Percentiles rank a stretch among this genome's conserved stretches.
Evolutionary conservation across 2,797 vertebrate species (phyloP).

Genomic region (Phoxinus dragarum): DNA sequence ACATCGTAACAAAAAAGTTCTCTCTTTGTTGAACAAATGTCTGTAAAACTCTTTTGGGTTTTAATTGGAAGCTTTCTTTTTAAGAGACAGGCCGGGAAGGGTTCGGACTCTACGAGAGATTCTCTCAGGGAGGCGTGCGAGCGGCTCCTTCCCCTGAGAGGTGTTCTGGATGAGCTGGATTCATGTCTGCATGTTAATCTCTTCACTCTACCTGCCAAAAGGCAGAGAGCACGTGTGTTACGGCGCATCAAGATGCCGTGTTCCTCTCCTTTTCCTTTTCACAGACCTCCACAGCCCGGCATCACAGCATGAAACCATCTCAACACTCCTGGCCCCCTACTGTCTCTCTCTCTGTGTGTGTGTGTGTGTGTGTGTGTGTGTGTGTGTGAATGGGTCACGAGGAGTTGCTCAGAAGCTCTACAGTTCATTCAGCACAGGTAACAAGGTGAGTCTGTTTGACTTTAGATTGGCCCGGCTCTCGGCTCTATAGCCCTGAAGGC

Average conservation of each 20-base stretch:
- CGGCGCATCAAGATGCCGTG: slow-evolving; percentile 25
- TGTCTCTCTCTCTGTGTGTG: not conserved
- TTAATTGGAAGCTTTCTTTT: slow-evolving; percentile 25
- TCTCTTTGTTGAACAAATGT: not conserved
- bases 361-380: slow-evolving; percentile 26
- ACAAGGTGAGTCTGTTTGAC: slow-evolving; percentile 52
- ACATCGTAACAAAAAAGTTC: not conserved
- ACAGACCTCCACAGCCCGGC: slow-evolving; percentile 7
- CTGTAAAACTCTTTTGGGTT: not conserved
- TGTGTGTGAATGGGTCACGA: slow-evolving; percentile 34
- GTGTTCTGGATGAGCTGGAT: slow-evolving; percentile 43
- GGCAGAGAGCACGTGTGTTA: slow-evolving; percentile 38
- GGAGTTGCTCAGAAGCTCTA: slow-evolving; percentile 9
- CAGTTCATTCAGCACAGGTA: slow-evolving; percentile 49
- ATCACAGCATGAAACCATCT: slow-evolving; percentile 40
- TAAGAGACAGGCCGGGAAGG: slow-evolving; percentile 3
- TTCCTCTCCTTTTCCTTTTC: slow-evolving; percentile 31
- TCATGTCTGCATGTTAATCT: slow-evolving; percentile 49
- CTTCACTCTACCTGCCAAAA: slow-evolving; percentile 43
- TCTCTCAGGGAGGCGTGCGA: slow-evolving; percentile 1
- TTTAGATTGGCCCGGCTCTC: slow-evolving; percentile 38
- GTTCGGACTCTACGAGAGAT: not conserved
- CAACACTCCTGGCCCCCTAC: not conserved
- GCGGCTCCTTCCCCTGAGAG: slow-evolving; percentile 9
- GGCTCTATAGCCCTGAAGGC: slow-evolving; percentile 34